These are phyloP conservation scores for Drosophila falleni DNA, from an alignment of 2,888 invertebrate genomes.

Conservation along the genomic window DNA sequence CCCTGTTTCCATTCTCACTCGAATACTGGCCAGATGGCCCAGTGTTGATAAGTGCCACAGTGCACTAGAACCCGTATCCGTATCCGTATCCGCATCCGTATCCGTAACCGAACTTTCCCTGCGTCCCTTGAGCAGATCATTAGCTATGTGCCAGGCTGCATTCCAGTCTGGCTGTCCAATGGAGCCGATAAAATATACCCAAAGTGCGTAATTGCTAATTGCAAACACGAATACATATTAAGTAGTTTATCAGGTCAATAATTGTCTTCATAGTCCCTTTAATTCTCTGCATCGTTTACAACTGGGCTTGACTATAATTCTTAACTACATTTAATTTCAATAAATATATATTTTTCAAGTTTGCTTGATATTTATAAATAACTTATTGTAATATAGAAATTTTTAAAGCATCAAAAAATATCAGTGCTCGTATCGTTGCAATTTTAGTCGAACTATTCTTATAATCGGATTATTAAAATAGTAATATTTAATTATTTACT, in stretches of 20 bases:
- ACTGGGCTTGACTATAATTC: no score
- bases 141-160: background rate
- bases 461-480: no score
- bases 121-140: background rate
- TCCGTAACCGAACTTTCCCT: background rate
- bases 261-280: background rate
- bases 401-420: no score
- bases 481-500: no score
- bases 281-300: background rate
- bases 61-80: slow-evolving; percentile 13
- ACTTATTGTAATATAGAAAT: no score
- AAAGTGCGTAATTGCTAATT: slow-evolving; percentile 20
- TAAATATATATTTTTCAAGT: no score
- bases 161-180: background rate
- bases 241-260: background rate
- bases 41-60: slow-evolving; percentile 50
- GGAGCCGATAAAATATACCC: background rate
- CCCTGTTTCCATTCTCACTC: background rate
- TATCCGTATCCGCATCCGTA: no score
- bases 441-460: no score
- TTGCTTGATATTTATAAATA: no score
- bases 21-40: slow-evolving; percentile 47
- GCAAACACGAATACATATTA: background rate
- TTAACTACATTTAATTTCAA: no score
- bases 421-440: no score